Conservation (phyloP, 2,888 invertebrate species). For the Pristionchus entomophagus region DNA sequence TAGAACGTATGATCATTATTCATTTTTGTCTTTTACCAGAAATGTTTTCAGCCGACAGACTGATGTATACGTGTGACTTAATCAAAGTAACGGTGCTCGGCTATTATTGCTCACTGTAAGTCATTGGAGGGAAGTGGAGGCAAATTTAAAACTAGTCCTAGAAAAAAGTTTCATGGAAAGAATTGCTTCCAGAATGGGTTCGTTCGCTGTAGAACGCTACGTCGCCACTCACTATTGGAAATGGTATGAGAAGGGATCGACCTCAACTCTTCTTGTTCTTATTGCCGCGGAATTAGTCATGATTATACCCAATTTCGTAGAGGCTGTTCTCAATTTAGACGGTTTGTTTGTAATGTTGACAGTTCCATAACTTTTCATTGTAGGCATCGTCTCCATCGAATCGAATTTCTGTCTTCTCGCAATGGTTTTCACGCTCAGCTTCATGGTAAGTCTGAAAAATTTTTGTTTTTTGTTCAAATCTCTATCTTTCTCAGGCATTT, state of each 20-base stretch:
- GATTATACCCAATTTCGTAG: slow-evolving; percentile 6
- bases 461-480: background rate
- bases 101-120: slow-evolving; percentile 26
- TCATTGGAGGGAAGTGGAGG: background rate
- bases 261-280: background rate
- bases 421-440: background rate
- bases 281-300: background rate
- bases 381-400: background rate
- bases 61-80: background rate
- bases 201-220: background rate
- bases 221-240: slow-evolving; percentile 1
- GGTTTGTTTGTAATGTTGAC: background rate
- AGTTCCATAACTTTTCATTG: background rate
- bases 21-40: background rate
- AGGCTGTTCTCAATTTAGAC: background rate
- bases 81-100: slow-evolving; percentile 26
- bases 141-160: too few species aligned
- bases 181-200: background rate
- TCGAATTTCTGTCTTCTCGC: background rate
- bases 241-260: slow-evolving; percentile 6
- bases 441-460: background rate
- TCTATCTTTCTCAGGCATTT: background rate
- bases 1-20: background rate
- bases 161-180: too few species aligned
- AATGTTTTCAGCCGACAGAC: background rate